Conservation (phyloP, 2,888 invertebrate species). For the Mechanitis mazaeus region DNA sequence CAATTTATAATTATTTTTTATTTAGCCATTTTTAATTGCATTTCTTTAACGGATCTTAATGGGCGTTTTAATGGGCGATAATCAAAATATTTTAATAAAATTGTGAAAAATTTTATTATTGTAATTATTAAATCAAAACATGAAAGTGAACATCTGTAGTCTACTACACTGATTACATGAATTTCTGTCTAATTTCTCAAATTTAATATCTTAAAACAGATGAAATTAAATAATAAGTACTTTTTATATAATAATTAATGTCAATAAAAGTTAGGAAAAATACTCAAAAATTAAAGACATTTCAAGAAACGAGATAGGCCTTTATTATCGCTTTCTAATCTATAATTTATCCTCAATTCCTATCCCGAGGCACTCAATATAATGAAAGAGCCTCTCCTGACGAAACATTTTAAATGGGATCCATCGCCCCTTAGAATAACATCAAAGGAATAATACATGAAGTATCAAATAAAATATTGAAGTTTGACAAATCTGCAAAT, state of each 20-base stretch:
- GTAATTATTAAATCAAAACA: too few relatives aligned
- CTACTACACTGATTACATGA: slow-evolving; percentile 62
- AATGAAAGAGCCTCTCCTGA: slow-evolving; percentile 18
- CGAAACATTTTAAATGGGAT: slow-evolving; percentile 16
- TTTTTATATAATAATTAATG: too few relatives aligned
- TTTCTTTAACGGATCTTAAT: too few relatives aligned
- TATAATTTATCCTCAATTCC: slow-evolving; percentile 12
- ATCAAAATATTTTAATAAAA: too few relatives aligned
- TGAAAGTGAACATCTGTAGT: slow-evolving; percentile 48
- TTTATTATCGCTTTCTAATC: slow-evolving; percentile 17
- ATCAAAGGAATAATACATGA: slow-evolving; percentile 30
- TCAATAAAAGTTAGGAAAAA: too few relatives aligned
- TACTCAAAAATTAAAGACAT: background rate
- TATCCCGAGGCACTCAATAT: slow-evolving; percentile 16
- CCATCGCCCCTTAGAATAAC: slow-evolving; percentile 10
- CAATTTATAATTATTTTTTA: too few relatives aligned
- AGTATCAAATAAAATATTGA: slow-evolving; percentile 36
- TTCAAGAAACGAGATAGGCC: slow-evolving; percentile 22
- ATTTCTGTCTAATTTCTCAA: slow-evolving; percentile 37
- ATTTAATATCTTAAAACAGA: background rate
- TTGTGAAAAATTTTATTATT: too few relatives aligned
- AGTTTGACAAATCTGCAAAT: too few relatives aligned
- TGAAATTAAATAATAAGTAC: too few relatives aligned
- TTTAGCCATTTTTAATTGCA: too few relatives aligned
- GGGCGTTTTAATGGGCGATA: too few relatives aligned